These are phyloP conservation scores for Phyllotreta striolata DNA, from an alignment of 2,888 invertebrate genomes.

Conservation along the genomic window DNA sequence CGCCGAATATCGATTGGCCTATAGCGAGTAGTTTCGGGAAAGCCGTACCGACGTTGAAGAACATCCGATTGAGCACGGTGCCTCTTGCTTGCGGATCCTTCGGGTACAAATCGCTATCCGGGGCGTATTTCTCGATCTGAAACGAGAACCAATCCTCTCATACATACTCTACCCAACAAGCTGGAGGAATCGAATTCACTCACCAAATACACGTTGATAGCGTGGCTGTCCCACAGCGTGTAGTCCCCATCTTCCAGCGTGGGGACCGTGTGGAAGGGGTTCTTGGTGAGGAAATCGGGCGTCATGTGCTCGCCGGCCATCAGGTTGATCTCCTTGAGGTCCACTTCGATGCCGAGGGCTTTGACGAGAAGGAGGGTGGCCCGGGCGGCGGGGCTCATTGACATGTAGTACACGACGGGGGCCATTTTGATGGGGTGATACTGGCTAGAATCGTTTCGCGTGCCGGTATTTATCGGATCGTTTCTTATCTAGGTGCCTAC, in stretches of 20 bases:
- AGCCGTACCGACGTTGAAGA: slow-evolving; percentile 65
- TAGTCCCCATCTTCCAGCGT: slow-evolving; percentile 65
- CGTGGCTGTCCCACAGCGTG: slow-evolving; percentile 65
- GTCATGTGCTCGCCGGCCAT: slow-evolving; percentile 59
- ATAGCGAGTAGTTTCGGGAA: slow-evolving; percentile 59
- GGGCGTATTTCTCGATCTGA: slow-evolving; percentile 47
- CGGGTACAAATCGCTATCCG: slow-evolving; percentile 64
- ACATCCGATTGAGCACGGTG: slow-evolving; percentile 65
- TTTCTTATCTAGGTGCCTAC: too few species aligned
- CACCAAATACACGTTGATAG: slow-evolving; percentile 48
- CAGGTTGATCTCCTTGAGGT: slow-evolving; percentile 59
- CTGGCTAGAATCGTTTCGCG: neutral
- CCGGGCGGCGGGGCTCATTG: slow-evolving; percentile 60
- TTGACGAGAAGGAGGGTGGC: slow-evolving; percentile 60
- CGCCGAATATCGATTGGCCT: slow-evolving; percentile 45
- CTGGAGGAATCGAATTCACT: too few species aligned
- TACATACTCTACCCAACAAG: too few species aligned
- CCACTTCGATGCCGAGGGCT: slow-evolving; percentile 59
- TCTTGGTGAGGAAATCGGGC: slow-evolving; percentile 58
- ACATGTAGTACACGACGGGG: slow-evolving; percentile 41
- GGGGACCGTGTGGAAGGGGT: slow-evolving; percentile 66
- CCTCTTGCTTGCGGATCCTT: slow-evolving; percentile 64
- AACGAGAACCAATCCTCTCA: slow-evolving; percentile 17
- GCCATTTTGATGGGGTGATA: slow-evolving; percentile 23
- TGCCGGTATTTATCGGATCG: too few species aligned